Evolutionary conservation across 2,797 vertebrate species (phyloP).

Genomic region (Chaetodon trifasciatus): DNA sequence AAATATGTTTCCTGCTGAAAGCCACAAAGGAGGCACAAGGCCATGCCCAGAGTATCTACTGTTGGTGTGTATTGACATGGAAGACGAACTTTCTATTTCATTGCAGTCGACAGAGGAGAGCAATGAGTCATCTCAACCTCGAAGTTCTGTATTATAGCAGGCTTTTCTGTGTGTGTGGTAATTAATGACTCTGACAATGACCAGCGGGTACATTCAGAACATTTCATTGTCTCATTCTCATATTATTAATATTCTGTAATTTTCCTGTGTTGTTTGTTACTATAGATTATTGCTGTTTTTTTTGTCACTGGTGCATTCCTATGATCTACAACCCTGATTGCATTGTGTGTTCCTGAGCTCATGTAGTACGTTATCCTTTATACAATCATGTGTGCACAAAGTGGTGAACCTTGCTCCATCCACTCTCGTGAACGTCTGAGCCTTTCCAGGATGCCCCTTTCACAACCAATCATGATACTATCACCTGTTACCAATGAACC

Average conservation of each 20-base stretch:
- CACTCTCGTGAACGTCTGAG: too few relatives aligned
- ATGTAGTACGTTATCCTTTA: too few relatives aligned
- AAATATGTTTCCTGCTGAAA: slow-evolving; percentile 66
- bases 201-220: neutral
- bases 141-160: slow-evolving; percentile 20
- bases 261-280: neutral
- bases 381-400: too few relatives aligned
- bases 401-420: too few relatives aligned
- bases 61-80: slow-evolving; percentile 45
- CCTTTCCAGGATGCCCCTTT: too few relatives aligned
- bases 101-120: slow-evolving; percentile 26
- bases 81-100: slow-evolving; percentile 36
- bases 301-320: neutral
- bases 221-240: neutral
- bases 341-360: too few relatives aligned
- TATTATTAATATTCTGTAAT: neutral
- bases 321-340: neutral
- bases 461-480: too few relatives aligned
- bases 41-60: slow-evolving; percentile 18
- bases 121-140: slow-evolving; percentile 50
- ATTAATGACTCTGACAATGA: slow-evolving; percentile 7
- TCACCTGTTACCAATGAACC: too few relatives aligned
- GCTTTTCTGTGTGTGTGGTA: neutral
- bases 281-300: neutral
- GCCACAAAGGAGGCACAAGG: slow-evolving; percentile 62